Base-by-base conservation (phyloP, 1,140 invertebrate species). In the Drosophila sucinea region DNA sequence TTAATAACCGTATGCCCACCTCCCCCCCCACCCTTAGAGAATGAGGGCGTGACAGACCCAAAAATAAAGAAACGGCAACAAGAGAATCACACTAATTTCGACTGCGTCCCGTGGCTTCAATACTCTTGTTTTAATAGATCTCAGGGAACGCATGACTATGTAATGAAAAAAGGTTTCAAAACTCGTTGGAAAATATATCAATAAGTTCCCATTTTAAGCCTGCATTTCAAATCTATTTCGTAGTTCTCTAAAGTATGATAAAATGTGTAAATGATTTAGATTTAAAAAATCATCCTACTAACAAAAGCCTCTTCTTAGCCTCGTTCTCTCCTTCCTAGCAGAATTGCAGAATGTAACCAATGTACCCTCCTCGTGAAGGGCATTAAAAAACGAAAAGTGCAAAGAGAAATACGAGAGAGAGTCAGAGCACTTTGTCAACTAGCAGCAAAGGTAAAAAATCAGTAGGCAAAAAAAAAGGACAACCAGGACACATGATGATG, bases 1-100 rank as follows among this genome's bases (percentile, higher is more conserved):
- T 90, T 90, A 90, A 90, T 90, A 90, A 90, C 87, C 81, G 83
- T 79, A 81, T 80, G 73, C 62, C 73, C 63, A 73, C 60, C 63
- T 38, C 29, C 38, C 55, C 44, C 33, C 47, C 40, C n/a, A 7
- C 10, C 44, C 44, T 3, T 6, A 8, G 23, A 51, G 44, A 4
- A 51, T 25, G 11, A 41, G 38, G 51, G 54, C 64, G 38, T n/a
- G 47, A 47, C 56, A 57, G 32, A 6, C n/a, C 63, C 73, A 10
- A 63, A 73, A 66, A 80, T 72, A 70, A 64, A 33, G 47, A 60
- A 11, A 11, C 3, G 17, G 47, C 44, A 8, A 27, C 11, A 17
- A 54, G 10, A 56, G 47, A 23, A 60, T n/a, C 4, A 23, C 7
- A 44, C 23, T 51, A 7, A 51, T 51, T 51, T 51, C 1, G 44